Base-by-base conservation (phyloP, 2,888 invertebrate genomes). In the Dryomyza anilis region DNA sequence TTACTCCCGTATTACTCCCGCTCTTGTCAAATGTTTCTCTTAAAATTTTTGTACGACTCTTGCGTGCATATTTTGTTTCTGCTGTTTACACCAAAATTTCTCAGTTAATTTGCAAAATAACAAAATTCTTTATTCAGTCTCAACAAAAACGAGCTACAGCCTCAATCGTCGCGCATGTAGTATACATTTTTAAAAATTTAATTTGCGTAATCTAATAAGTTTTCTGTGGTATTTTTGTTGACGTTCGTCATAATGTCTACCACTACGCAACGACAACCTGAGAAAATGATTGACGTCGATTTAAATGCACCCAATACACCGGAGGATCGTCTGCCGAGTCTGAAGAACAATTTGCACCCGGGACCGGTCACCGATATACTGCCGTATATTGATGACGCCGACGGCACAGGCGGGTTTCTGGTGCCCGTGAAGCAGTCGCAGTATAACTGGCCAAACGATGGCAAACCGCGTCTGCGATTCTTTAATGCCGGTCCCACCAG, bases 401-500 rank as follows among this genome's bases (percentile, higher is more conserved):
- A 25, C 25, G 59, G n/a, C 4, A 66, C 65, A n/a, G 62, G 63
- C 10, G 23, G 46, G 14, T n/a, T 70, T 3, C 68, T 69, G 25
- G 65, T 66, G 7, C 64, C 65, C 12, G 52, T 48, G 8, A 61
- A 66, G 19, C 69, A 64, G 25, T 61, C 57, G 30, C 65, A 57
- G 8, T 30, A 64, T 0, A 36, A 29, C 14, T 71, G 72, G 71
- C 63, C 70, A 12, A n/a, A n/a, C n/a, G 36, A 36, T 7, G 67
- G 70, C 46, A 78, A 76, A 63, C 76, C 80, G 1, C 75, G 74
- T 52, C 58, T 81, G 59, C 77, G 79, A 25, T 81, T 75, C 67
- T 81, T 76, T 62, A 72, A 77, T n/a, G 76, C 81, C 0, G 81
- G 81, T 3, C 81, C 81, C 2, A 76, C 75, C 56, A 77, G 74